Evolutionary conservation across 2,888 invertebrate species (phyloP), one percentile per base, ranked within the genome.

Genomic region (Eristalis intricaria): DNA sequence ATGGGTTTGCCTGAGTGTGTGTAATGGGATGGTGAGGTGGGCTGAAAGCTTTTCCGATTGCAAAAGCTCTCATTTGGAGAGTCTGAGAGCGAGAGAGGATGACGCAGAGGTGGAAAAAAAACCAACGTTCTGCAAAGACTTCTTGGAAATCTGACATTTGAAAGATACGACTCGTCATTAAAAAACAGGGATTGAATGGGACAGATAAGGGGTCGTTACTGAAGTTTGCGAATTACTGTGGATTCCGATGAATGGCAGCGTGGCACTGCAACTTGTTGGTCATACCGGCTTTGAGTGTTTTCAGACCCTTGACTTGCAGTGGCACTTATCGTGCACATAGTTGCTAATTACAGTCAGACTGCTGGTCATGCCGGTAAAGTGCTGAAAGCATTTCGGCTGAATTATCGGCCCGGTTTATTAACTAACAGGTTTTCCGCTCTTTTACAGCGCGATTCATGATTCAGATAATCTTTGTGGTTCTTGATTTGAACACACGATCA

Each of bases 131-230:
- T 26, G 60, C 23, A 60, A 7, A 60, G 60, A 26, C 26, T 60
- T 60, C 43, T 68, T 68, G 68, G 43, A 68, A 60, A 68, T 76
- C 50, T 50, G 50, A 50, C 32, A 76, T 75, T 66, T 64, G 35
- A 65, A 35, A 64, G 43, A 35, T 35, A 65, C 15, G 43, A 43
- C 43, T 15, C 40, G 15, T 43, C 40, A 15, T 43, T 43, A 43
- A 43, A 43, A 43, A 43, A 43, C n/a, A 43, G 43, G 43, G 43
- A 43, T 43, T 43, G 43, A n/a, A n/a, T 4, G 43, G 19, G 7
- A n/a, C n/a, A 43, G 43, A 43, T 43, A 19, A 50, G n/a, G 8
- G 50, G 50, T 50, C 50, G 50, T 50, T 19, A 50, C 19, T 50
- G 50, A 50, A 19, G 19, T 19, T 19, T 50, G 10, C 19, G 19